Percentiles rank a stretch among this genome's conserved stretches.
Evolutionary conservation across 2,113 vertebrate genomes (phyloP).

Genomic region (Chauna torquata): DNA sequence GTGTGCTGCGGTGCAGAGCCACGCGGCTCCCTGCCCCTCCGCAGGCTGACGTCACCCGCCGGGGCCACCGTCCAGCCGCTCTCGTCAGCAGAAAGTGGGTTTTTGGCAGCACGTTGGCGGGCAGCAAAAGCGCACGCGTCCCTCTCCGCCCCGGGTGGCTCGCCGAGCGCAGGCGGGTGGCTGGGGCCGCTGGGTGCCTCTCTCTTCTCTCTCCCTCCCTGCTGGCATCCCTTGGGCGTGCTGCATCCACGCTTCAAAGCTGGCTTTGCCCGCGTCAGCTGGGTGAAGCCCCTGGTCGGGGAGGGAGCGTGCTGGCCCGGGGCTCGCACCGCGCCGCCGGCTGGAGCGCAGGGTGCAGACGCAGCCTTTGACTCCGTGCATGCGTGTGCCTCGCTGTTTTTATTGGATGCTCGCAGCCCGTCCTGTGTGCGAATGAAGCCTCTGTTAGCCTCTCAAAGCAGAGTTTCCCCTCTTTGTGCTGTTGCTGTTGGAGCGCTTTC

Average conservation of each 20-base stretch:
- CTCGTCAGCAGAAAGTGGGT: neutral
- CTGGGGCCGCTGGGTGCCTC: no score
- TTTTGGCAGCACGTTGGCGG: neutral
- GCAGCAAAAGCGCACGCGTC: neutral
- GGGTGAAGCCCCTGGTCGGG: neutral
- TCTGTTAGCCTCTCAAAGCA: neutral
- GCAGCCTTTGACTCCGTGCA: neutral
- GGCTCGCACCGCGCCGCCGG: neutral
- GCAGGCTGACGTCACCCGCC: neutral
- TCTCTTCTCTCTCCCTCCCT: neutral
- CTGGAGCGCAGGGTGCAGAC: neutral
- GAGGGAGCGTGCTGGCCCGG: neutral
- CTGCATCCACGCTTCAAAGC: rapidly evolving
- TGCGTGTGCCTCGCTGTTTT: neutral
- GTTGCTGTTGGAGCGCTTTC: neutral
- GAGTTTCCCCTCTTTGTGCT: neutral
- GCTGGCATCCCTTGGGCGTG: neutral
- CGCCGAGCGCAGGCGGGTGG: no score
- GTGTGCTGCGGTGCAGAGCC: neutral
- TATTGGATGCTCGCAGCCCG: rapidly evolving
- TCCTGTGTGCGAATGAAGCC: neutral
- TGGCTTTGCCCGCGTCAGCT: rapidly evolving
- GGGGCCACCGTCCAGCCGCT: neutral
- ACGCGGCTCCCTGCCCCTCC: neutral
- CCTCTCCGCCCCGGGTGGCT: no score